Evolutionary conservation across 2,797 vertebrate genomes (phyloP).

Genomic region (Trematomus bernacchii): DNA sequence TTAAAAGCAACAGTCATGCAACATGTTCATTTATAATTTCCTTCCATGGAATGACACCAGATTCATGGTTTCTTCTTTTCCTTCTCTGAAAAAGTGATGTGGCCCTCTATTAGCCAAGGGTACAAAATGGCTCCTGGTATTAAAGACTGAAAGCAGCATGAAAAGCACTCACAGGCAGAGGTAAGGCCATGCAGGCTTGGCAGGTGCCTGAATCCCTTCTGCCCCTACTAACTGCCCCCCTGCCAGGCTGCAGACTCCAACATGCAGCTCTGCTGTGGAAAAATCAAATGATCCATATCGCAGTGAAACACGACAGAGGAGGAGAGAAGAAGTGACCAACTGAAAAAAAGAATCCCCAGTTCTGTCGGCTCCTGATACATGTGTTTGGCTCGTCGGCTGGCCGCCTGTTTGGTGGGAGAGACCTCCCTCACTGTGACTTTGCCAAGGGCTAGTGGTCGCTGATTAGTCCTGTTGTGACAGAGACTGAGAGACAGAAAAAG

Average conservation of each 20-base stretch:
- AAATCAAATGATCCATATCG: conserved; percentile 86
- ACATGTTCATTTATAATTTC: conserved; percentile 70
- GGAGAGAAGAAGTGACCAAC: conserved; percentile 65
- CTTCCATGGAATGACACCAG: conserved; percentile 54
- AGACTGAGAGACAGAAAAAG: conserved; percentile 85
- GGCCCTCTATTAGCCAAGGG: conserved; percentile 79
- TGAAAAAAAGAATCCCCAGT: conserved; percentile 70
- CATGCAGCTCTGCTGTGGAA: conserved; percentile 79
- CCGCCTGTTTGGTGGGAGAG: conserved; percentile 72
- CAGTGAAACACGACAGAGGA: conserved; percentile 61
- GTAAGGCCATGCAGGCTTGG: conserved; percentile 89
- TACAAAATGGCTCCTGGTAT: conserved; percentile 92
- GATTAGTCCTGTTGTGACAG: conserved; percentile 86
- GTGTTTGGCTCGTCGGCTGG: conserved; percentile 70
- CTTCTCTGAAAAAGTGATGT: conserved; percentile 82
- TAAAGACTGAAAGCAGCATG: conserved; percentile 81
- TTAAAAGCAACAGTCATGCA: conserved; percentile 71
- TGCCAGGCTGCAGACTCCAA: conserved; percentile 88
- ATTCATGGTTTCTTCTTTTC: conserved; percentile 66
- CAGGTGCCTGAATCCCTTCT: conserved; percentile 88
- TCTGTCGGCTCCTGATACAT: conserved; percentile 73
- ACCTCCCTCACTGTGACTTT: conserved; percentile 85
- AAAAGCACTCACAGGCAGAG: conserved; percentile 83
- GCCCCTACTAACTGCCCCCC: conserved; percentile 84
- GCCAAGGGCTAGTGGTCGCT: conserved; percentile 82